phyloP scores from a whole-genome alignment of 2,888 invertebrate genomes.

The Agrochola circellaris region DNA sequence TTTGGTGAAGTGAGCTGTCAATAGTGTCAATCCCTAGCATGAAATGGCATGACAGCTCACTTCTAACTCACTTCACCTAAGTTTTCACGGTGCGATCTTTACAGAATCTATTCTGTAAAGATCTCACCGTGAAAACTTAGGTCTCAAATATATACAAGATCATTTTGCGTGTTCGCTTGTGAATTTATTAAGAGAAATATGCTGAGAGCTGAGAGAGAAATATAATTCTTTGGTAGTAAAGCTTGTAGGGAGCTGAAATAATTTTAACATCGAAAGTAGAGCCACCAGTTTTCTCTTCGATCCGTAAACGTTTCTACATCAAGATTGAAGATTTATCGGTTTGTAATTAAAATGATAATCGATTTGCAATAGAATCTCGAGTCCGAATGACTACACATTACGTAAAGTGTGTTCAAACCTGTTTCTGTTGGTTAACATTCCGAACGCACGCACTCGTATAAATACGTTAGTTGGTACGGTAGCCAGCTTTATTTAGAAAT shows the following conservation, averaged over 20 bases:
- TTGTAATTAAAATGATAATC: conserved; percentile 41
- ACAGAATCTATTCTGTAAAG: too few species aligned
- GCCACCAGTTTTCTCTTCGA: conserved; percentile 11
- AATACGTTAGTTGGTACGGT: neutral
- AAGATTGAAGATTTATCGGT: conserved; percentile 15
- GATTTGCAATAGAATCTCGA: conserved; percentile 40
- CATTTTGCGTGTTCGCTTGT: neutral
- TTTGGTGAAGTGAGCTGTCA: too few species aligned
- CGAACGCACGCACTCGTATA: conserved; percentile 8
- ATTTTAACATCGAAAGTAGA: neutral
- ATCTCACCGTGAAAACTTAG: too few species aligned
- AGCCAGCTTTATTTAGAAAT: neutral
- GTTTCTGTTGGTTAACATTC: conserved; percentile 43
- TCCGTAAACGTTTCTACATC: conserved; percentile 10
- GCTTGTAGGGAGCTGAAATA: neutral
- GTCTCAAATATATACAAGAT: too few species aligned
- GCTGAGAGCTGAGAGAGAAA: too few species aligned
- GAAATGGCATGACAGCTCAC: too few species aligned
- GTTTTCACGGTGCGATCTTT: too few species aligned
- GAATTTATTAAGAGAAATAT: neutral
- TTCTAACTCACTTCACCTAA: too few species aligned
- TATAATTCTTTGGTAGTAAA: too few species aligned
- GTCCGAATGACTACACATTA: conserved; percentile 18
- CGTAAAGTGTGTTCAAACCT: conserved; percentile 38
- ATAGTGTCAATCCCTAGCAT: too few species aligned